Percentiles rank a stretch among this genome's conserved stretches.
Evolutionary conservation across 1,140 invertebrate species (phyloP).

Genomic region (Eriosoma lanigerum): DNA sequence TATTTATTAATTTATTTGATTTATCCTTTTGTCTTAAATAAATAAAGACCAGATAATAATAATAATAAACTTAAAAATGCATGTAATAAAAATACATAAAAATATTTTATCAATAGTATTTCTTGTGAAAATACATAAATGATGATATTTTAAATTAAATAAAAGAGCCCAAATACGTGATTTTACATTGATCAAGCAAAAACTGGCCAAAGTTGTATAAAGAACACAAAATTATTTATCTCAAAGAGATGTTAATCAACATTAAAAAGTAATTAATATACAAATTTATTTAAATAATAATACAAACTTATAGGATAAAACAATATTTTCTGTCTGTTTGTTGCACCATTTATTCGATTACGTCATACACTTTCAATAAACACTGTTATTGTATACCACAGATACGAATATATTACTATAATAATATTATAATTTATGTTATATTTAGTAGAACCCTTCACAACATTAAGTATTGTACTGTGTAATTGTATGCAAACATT

Average conservation of each 20-base stretch:
- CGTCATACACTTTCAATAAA: not conserved
- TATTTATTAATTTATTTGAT: no score
- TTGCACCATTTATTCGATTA: slow-evolving; percentile 7
- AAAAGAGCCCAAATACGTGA: not conserved
- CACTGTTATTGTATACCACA: not conserved
- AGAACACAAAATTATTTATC: not conserved
- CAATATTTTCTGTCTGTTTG: not conserved
- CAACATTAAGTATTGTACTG: slow-evolving; percentile 6
- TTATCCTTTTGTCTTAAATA: no score
- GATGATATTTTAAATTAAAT: not conserved
- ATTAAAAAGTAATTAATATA: not conserved
- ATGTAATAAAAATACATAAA: no score
- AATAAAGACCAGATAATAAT: no score
- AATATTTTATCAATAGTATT: no score
- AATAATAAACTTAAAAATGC: no score
- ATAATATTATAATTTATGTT: not conserved
- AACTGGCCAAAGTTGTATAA: not conserved
- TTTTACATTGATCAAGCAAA: slow-evolving; percentile 21
- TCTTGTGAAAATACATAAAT: no score
- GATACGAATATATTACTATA: no score
- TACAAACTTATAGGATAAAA: not conserved
- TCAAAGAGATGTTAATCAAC: not conserved
- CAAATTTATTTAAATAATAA: not conserved
- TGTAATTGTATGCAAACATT: slow-evolving; percentile 19
- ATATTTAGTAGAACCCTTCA: slow-evolving; percentile 25